phyloP scores from a whole-genome alignment of 2,113 vertebrate species.

The Riparia riparia region DNA sequence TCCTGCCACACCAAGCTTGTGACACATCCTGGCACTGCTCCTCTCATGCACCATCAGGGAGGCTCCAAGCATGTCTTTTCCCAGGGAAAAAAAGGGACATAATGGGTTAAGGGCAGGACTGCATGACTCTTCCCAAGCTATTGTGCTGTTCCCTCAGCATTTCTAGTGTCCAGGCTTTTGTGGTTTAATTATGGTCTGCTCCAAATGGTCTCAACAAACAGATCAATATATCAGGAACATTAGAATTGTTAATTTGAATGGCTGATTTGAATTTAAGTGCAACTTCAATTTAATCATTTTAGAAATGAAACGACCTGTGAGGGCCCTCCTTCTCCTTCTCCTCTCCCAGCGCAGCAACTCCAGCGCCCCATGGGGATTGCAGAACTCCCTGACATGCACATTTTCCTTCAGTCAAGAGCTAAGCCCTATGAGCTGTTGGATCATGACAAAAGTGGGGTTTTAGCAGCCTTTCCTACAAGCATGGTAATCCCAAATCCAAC shows the following conservation, averaged over 20 bases:
- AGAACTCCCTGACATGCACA: constrained; percentile 30
- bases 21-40: not conserved
- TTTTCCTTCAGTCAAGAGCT: constrained; percentile 47
- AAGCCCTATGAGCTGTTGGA: constrained; percentile 49
- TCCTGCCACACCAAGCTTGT: not conserved
- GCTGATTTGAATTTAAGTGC: constrained; percentile 72
- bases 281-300: constrained; percentile 64
- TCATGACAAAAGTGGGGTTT: constrained; percentile 48
- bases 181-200: constrained; percentile 67
- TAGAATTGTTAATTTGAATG: constrained; percentile 70
- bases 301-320: constrained; percentile 1
- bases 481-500: constrained; percentile 63
- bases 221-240: constrained; percentile 68
- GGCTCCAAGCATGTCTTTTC: not conserved
- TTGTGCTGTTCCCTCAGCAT: not conserved
- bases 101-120: constrained; percentile 18
- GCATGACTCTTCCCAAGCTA: not conserved
- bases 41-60: not conserved
- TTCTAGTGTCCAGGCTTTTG: constrained; percentile 54
- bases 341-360: not conserved
- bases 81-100: not conserved
- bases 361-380: not conserved
- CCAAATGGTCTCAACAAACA: constrained; percentile 60
- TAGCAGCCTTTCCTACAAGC: constrained; percentile 51
- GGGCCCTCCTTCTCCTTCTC: not conserved